Evolutionary conservation across 2,797 vertebrate species (phyloP), one percentile per base, ranked within the genome.

Genomic region (Sebastes taczanowskii): DNA sequence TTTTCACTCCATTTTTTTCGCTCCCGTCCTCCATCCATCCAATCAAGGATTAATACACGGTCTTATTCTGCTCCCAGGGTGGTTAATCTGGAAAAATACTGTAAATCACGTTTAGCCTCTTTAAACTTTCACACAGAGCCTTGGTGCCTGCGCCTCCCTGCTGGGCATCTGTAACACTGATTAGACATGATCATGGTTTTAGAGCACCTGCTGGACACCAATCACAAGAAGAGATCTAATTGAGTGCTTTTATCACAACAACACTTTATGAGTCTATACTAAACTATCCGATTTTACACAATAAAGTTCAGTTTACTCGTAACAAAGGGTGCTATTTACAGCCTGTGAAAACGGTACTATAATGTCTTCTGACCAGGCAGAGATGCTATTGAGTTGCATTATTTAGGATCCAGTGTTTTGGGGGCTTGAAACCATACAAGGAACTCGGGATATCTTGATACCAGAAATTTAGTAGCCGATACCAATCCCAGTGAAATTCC

Each of bases 21-120:
- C 32, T 34, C 62, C 46, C 56, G 27, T 88, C 81, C 81, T 81
- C 84, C 88, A 87, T 91, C 88, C 75, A 93, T 91, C 88, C 75
- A 93, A 93, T 93, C 90, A 91, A 82, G 90, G 91, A 93, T 95
- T 92, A 93, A 86, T 77, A 66, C 63, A 9, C 63, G 74, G 77
- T 89, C 81, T 91, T 88, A 89, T 92, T 91, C 87, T 71, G 73
- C 89, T 91, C 88, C 71, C 79, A 72, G 85, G 89, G 92, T 84
- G 91, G 88, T 89, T 81, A 87, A 90, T 94, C 93, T 91, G 68
- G 53, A 90, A 88, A 91, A 93, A 91, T 90, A 91, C 87, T 86
- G 70, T 90, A 89, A 93, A 91, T 91, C 81, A 86, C 78, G 64
- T 80, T 87, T 85, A 93, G 91, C 86, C 82, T 87, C 88, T 93